These are phyloP conservation scores for Euleptes europaea DNA, from an alignment of 2,113 vertebrate species.

Conservation along the genomic window DNA sequence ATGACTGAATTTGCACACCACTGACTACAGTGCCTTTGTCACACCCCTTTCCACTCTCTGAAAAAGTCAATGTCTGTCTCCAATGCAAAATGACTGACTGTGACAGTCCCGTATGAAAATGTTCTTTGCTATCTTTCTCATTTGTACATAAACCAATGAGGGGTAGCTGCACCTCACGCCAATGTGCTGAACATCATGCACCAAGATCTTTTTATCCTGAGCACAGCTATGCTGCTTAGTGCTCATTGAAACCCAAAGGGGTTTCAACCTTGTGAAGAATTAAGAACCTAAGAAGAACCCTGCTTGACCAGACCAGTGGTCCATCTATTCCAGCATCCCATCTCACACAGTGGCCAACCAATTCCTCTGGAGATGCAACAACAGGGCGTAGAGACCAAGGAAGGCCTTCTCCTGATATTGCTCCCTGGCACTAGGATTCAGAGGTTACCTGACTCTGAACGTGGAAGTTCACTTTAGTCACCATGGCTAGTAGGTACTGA, in stretches of 20 bases:
- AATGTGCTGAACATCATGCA: not conserved
- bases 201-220: not conserved
- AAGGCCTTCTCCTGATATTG: too few relatives aligned
- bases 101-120: not conserved
- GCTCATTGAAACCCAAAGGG: not conserved
- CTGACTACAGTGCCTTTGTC: not conserved
- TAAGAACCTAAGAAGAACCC: too few relatives aligned
- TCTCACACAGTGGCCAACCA: too few relatives aligned
- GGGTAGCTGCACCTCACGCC: not conserved
- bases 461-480: too few relatives aligned
- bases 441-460: too few relatives aligned
- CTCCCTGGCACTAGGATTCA: too few relatives aligned
- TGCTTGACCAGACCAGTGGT: too few relatives aligned
- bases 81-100: not conserved
- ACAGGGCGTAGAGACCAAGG: too few relatives aligned
- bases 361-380: too few relatives aligned
- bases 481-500: too few relatives aligned
- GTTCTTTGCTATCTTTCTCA: not conserved
- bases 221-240: not conserved
- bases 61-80: not conserved
- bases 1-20: not conserved
- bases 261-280: not conserved
- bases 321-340: too few relatives aligned
- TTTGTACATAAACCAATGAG: not conserved
- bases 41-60: not conserved